Percentiles rank a stretch among this genome's conserved stretches.
Evolutionary conservation across 2,113 vertebrate species (phyloP).

Genomic region (Chlorocebus sabaeus): DNA sequence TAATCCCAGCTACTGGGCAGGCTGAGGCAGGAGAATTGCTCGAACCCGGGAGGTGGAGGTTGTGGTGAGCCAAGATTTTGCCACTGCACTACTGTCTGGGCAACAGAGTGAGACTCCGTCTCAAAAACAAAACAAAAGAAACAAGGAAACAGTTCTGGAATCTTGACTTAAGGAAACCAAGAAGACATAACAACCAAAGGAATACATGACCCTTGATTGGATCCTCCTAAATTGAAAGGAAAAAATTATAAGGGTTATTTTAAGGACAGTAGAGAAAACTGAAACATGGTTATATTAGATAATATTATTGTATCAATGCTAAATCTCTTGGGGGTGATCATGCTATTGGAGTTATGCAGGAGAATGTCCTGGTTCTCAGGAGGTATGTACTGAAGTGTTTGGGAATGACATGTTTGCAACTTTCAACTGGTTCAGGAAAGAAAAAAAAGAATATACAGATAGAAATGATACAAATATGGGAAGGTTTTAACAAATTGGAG

Average conservation of each 20-base stretch:
- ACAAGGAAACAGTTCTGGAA: not conserved
- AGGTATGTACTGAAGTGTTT: not conserved
- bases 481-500: not conserved
- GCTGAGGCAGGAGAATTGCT: too few relatives aligned
- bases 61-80: too few relatives aligned
- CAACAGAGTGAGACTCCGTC: too few relatives aligned
- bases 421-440: not conserved
- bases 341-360: not conserved
- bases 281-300: not conserved
- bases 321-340: not conserved
- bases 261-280: not conserved
- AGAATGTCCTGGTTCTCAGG: not conserved
- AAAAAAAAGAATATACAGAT: not conserved
- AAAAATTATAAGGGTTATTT: not conserved
- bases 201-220: not conserved
- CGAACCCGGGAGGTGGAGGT: too few relatives aligned
- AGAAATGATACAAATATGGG: conserved; percentile 10
- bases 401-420: not conserved
- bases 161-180: conserved; percentile 28
- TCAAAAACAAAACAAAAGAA: not conserved
- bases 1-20: too few relatives aligned
- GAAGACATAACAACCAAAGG: not conserved
- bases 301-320: not conserved
- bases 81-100: too few relatives aligned
- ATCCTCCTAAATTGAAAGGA: not conserved